Base-by-base conservation (phyloP, 2,888 invertebrate species). In the Epinotia ramella region DNA sequence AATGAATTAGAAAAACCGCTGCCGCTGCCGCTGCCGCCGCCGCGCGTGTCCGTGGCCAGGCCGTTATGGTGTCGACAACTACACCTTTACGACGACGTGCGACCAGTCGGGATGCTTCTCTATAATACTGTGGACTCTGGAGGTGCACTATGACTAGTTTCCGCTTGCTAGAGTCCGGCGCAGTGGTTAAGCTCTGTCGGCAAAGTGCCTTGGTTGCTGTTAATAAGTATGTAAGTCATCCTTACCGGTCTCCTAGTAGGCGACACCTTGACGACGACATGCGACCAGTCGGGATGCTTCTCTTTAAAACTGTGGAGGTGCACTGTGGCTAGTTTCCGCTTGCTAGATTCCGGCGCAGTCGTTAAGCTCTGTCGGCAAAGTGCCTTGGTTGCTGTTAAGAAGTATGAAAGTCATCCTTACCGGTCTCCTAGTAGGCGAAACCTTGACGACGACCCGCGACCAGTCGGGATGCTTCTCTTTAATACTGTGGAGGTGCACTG, bases 391-490 rank as follows among this genome's bases (percentile, higher is more conserved):
- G 80, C 94, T 94, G 79, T 40, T 40, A 40, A 89, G 4, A 7
- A 13, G 16, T 49, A 13, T 4, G 46, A 6, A 16, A 53, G 53
- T 18, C 18, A 33, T 76, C 90, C 92, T 87, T 91, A 96, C 96
- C 84, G 95, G 94, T 88, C 95, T 95, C 80, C 89, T 93, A n/a
- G 95, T 95, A 13, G 96, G 96, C 40, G 95, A 94, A 33, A 97
- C 95, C 86, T 95, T 95, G 28, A 98, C 92, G 11, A 97, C 87
- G 6, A 98, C 91, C 86, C 98, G 97, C 0, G 97, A 96, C 94
- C 96, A 96, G 46, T 94, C 90, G 0, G 94, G 92, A 78, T 95
- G 88, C 1, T 89, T 89, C 70, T 95, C 91, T 79, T 94, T 95
- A 11, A 97, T 83, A 75, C 95, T 94, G 57, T 96, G 3, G 64